phyloP scores from a whole-genome alignment of 2,888 invertebrate species.

The Folsomia candida region DNA sequence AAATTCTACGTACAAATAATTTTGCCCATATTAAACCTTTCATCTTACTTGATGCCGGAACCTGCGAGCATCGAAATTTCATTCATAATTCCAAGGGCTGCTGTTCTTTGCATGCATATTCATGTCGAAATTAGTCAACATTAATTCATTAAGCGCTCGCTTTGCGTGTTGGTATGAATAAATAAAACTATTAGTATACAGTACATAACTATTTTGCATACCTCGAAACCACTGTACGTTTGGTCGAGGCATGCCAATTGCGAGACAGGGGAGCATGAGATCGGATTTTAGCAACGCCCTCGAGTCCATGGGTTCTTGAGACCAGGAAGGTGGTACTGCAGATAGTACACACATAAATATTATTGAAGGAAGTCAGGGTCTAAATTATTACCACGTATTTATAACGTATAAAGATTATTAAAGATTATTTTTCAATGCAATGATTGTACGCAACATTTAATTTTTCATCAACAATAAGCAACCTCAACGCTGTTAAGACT shows the following conservation, averaged over 20 bases:
- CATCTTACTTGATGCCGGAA: neutral
- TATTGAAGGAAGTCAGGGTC: no score
- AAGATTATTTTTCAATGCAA: no score
- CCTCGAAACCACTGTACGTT: conserved; percentile 52
- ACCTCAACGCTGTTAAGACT: no score
- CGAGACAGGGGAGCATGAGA: conserved; percentile 53
- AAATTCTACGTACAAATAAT: conserved; percentile 32
- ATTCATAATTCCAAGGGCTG: conserved; percentile 4
- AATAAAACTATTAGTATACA: neutral
- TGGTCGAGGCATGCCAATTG: conserved; percentile 54
- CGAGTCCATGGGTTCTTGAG: conserved; percentile 53
- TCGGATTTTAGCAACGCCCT: conserved; percentile 53
- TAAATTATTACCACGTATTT: no score
- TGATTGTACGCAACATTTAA: no score
- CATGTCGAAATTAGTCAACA: conserved; percentile 1
- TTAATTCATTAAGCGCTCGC: neutral
- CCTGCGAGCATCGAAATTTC: neutral
- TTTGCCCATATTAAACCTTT: conserved; percentile 7
- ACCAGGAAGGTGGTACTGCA: conserved; percentile 55
- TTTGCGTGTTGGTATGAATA: neutral
- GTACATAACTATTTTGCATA: conserved; percentile 11
- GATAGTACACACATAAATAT: conserved; percentile 13
- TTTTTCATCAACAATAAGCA: no score
- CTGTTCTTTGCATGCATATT: conserved; percentile 7
- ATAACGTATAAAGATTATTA: no score